These are phyloP conservation scores for Thamnophis elegans DNA, from an alignment of 2,797 vertebrate genomes.

Conservation along the genomic window DNA sequence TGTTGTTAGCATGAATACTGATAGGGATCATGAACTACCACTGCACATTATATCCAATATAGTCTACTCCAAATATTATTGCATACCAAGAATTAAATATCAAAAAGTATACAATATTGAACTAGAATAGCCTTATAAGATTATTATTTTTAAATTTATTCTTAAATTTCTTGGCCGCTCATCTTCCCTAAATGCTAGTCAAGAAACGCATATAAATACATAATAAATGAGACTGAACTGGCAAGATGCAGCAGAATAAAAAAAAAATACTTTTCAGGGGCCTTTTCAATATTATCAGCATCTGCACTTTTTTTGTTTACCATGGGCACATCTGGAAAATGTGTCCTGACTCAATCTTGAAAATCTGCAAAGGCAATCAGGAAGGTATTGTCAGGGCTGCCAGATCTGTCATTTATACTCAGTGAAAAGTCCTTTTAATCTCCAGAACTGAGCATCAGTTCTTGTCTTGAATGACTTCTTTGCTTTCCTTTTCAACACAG, in stretches of 20 bases:
- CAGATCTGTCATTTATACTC: neutral
- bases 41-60: neutral
- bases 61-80: neutral
- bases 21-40: neutral
- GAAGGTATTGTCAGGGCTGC: neutral
- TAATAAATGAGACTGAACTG: neutral
- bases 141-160: no score
- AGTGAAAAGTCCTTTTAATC: neutral
- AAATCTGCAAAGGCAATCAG: neutral
- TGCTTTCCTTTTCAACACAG: neutral
- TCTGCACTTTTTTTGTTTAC: neutral
- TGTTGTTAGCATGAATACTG: neutral
- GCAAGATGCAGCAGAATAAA: neutral
- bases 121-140: neutral
- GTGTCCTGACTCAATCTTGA: neutral
- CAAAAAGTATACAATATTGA: neutral
- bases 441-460: neutral
- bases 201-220: neutral
- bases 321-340: neutral
- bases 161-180: no score
- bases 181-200: neutral
- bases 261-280: neutral
- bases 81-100: neutral
- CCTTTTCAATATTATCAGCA: neutral
- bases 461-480: neutral